Base-by-base conservation (phyloP, 2,113 vertebrate species). In the Lagopus leucura region DNA sequence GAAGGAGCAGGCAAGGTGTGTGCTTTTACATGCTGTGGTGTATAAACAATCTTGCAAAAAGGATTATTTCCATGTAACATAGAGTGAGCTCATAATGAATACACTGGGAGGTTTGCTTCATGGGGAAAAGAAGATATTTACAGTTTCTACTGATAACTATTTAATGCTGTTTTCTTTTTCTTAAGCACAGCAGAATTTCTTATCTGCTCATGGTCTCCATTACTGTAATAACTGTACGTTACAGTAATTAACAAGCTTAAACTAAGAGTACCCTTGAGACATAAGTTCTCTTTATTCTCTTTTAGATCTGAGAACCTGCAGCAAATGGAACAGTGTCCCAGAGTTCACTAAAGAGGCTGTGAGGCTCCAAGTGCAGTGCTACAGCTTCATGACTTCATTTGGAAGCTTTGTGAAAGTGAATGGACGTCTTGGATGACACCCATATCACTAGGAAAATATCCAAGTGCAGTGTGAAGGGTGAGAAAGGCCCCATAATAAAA, bases 1-100 rank as follows among this genome's bases (percentile, higher is more conserved):
- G 10, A 32, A 28, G 27, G 52, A 82, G 20, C 17, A 63, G 40
- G 8, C 40, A 77, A 71, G 94, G 24, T 19, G 89, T 1, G 1
- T 8, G 7, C 47, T 82, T 82, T 30, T 60, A 64, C 24, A 12
- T 0, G 0, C 5, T 34, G 1, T 6, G 10, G 27, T 30, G 2
- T n/a, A 28, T 63, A 58, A 94, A 85, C 14, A 82, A 43, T 42
- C 50, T 82, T 64, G 70, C 78, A 93, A 84, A 97, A 95, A 57
- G 36, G 15, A 54, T 88, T 93, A 88, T 90, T 97, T 95, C 67
- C 45, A 67, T 58, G 60, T 52, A 84, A 42, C 86, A 48, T 61
- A 42, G 75, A 88, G 45, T 82, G 85, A 66, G 22, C 75, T 94
- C 79, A 61, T 52, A 58, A 45, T 43, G 79, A 60, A 93, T 67